phyloP scores from a whole-genome alignment of 2,888 invertebrate genomes.

The Sesia bembeciformis region DNA sequence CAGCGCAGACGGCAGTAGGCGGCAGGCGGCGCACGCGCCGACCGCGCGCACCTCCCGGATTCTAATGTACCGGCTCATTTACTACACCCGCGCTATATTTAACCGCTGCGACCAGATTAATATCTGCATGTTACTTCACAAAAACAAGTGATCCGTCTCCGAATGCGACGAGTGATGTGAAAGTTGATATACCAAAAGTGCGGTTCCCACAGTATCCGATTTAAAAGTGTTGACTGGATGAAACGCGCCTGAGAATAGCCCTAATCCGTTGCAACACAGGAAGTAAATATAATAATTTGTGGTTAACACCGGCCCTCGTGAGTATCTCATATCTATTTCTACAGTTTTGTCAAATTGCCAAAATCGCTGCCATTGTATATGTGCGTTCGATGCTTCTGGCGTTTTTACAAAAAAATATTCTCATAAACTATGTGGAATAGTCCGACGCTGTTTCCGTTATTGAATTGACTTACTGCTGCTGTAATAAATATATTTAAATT shows the following conservation, averaged over 20 bases:
- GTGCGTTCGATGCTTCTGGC: constrained; percentile 26
- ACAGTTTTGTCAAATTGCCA: constrained; percentile 62
- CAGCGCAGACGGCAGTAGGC: constrained; percentile 62
- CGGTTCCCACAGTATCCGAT: constrained; percentile 15
- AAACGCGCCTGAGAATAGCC: constrained; percentile 24
- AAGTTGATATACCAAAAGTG: constrained; percentile 37
- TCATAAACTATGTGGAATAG: constrained; percentile 18
- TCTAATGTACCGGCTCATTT: constrained; percentile 55
- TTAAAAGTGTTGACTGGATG: constrained; percentile 34
- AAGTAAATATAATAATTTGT: constrained; percentile 47
- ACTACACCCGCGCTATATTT: constrained; percentile 59
- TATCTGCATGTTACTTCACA: constrained; percentile 60
- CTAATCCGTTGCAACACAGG: constrained; percentile 26
- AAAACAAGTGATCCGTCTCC: constrained; percentile 47
- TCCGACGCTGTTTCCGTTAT: background rate
- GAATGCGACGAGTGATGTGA: constrained; percentile 44
- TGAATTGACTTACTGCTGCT: background rate
- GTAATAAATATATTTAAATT: constrained; percentile 17
- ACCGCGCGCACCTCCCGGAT: constrained; percentile 54
- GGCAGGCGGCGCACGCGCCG: constrained; percentile 65
- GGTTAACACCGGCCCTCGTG: constrained; percentile 43
- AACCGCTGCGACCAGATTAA: constrained; percentile 65
- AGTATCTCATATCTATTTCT: constrained; percentile 58
- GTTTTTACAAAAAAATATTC: constrained; percentile 17
- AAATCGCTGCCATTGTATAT: constrained; percentile 19